Percentiles rank a stretch among this genome's conserved stretches.
Conservation (phyloP, 1,140 invertebrate species). For the Lepidostoma basale region DNA sequence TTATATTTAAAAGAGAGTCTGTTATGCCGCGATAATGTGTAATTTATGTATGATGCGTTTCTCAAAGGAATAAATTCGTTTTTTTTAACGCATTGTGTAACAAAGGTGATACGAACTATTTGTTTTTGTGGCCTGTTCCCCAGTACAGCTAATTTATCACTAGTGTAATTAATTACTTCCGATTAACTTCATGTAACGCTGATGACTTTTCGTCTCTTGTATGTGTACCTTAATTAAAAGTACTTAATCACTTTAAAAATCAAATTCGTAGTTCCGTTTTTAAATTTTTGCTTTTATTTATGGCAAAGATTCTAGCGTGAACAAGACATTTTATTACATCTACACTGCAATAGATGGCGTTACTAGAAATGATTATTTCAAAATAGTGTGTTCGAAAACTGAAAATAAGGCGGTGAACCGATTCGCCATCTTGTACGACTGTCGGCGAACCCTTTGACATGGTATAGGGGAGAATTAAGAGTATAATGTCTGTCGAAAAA, state of each 20-base stretch:
- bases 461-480: conserved; percentile 1
- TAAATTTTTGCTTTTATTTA: too few relatives aligned
- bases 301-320: too few relatives aligned
- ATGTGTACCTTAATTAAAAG: too few relatives aligned
- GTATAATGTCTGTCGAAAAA: conserved; percentile 25
- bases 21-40: conserved; percentile 31
- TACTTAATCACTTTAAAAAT: too few relatives aligned
- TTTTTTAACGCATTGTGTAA: conserved; percentile 14
- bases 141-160: background rate
- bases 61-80: conserved; percentile 6
- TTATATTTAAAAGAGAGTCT: conserved; percentile 34
- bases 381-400: too few relatives aligned
- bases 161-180: background rate
- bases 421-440: too few relatives aligned
- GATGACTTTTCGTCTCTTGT: too few relatives aligned
- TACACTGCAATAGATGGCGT: too few relatives aligned
- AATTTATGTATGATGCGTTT: conserved; percentile 30
- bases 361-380: too few relatives aligned
- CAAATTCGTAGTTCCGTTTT: too few relatives aligned
- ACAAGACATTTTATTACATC: too few relatives aligned
- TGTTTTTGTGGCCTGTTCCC: background rate
- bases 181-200: background rate
- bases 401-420: too few relatives aligned
- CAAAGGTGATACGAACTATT: conserved; percentile 20
- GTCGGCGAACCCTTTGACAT: conserved; percentile 17